Percentiles rank a stretch among this genome's conserved stretches.
These are phyloP conservation scores for Eilema caniola DNA, from an alignment of 2,888 invertebrate species.

Conservation along the genomic window DNA sequence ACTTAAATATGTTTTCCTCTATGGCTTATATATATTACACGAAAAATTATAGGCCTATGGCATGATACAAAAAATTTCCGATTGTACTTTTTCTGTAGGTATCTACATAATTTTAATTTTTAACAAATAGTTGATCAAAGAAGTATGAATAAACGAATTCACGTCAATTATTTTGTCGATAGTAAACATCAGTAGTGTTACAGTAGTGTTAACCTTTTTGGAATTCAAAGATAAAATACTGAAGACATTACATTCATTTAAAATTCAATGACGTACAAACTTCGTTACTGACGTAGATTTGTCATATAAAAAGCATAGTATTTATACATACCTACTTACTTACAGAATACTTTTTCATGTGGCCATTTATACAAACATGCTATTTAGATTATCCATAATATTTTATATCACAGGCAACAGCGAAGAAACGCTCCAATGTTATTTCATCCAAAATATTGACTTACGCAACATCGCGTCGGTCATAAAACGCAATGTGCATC, in stretches of 20 bases:
- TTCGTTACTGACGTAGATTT: background rate
- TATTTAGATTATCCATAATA: slow-evolving; percentile 2
- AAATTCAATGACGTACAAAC: background rate
- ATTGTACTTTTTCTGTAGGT: too few relatives aligned
- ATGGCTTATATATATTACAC: too few relatives aligned
- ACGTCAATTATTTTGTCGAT: background rate
- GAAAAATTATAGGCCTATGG: too few relatives aligned
- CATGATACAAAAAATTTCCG: too few relatives aligned
- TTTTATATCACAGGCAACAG: slow-evolving; percentile 1
- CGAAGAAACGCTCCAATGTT: background rate
- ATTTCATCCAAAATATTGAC: background rate
- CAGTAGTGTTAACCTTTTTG: background rate
- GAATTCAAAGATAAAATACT: background rate
- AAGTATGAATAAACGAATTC: too few relatives aligned
- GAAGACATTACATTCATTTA: background rate
- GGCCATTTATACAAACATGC: background rate
- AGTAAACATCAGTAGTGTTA: too few relatives aligned
- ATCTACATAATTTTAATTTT: too few relatives aligned
- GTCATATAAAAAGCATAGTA: background rate
- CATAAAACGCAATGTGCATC: background rate
- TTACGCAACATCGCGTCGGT: slow-evolving; percentile 12
- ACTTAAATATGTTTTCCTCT: background rate
- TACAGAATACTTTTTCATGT: background rate
- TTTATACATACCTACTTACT: background rate
- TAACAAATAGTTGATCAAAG: too few relatives aligned